Percentiles rank a stretch among this genome's conserved stretches.
Conservation (phyloP, 2,888 invertebrate genomes). For the Neoascia interrupta region DNA sequence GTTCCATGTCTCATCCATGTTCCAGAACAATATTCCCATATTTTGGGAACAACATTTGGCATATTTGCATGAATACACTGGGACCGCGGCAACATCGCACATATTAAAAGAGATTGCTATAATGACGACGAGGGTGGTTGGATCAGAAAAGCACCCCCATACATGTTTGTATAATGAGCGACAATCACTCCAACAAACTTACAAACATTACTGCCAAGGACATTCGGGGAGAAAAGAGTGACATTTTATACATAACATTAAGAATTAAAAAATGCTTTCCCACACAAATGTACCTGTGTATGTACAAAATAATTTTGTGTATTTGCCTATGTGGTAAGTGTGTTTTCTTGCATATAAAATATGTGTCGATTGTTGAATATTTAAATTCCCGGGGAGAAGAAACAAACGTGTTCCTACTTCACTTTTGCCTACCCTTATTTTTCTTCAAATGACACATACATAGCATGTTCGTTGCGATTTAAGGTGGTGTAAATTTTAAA, state of each 20-base stretch:
- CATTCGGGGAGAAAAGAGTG: too few relatives aligned
- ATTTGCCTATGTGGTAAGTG: constrained; percentile 41
- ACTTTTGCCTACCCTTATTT: too few relatives aligned
- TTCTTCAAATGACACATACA: too few relatives aligned
- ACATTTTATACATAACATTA: constrained; percentile 45
- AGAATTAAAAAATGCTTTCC: constrained; percentile 26
- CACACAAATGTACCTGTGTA: background rate
- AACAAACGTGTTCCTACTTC: too few relatives aligned
- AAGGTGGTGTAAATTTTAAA: too few relatives aligned
- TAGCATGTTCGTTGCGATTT: too few relatives aligned
- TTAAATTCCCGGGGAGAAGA: constrained; percentile 22
- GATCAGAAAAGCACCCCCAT: background rate
- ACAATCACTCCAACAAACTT: constrained; percentile 42
- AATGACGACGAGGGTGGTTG: constrained; percentile 50
- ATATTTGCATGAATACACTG: constrained; percentile 53
- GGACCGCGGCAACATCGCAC: constrained; percentile 27
- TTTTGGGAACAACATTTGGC: constrained; percentile 50
- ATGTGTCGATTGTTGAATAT: constrained; percentile 25
- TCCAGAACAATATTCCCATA: constrained; percentile 60
- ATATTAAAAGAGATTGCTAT: constrained; percentile 49
- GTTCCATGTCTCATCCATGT: constrained; percentile 32
- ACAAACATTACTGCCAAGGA: too few relatives aligned
- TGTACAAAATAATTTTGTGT: constrained; percentile 24
- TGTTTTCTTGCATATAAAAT: constrained; percentile 46
- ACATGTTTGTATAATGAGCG: constrained; percentile 55